Evolutionary conservation across 2,888 invertebrate genomes (phyloP), one percentile per base, ranked within the genome.

Genomic region (Asteroscopus sphinx): DNA sequence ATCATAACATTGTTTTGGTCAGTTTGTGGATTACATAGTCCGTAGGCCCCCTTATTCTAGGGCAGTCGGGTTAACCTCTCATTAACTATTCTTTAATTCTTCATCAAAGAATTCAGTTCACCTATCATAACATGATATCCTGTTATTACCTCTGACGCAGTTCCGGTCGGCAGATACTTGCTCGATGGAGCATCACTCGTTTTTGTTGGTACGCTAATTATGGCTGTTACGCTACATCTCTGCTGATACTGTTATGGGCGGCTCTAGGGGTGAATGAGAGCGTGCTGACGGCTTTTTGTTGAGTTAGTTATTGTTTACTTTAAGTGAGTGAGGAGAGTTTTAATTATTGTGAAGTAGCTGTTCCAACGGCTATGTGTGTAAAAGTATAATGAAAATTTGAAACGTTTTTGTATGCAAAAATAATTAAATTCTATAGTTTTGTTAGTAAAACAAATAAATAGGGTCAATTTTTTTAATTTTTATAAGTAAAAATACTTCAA

Each of bases 131-230:
- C 55, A 32, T 49, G 40, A 37, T 62, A 58, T 55, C 51, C 47
- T 63, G 64, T 74, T 62, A 66, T 68, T 55, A 58, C 40, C 52
- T 45, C 65, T 52, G 66, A 61, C 47, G 52, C 15, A 59, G 65
- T 73, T 76, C 74, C 72, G 71, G 77, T 71, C 59, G 73, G 66
- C 39, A 69, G 75, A 59, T 68, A 66, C 48, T 36, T 67, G 73
- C 74, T 63, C 86, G 87, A 86, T 85, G 82, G 80, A 78, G 85
- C 81, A 83, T 83, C 83, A 58, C 53, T 70, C 76, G 76, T 80
- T 76, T 76, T 81, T 88, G 68, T 75, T 56, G 55, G 26, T 56
- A 76, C 72, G 80, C 17, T 76, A 80, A 84, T 84, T 81, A 83
- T 79, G 82, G 83, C 85, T 81, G 80, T 68, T 79, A 71, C 72